Base-by-base conservation (phyloP, 2,888 invertebrate genomes). In the Tinea semifulvella region DNA sequence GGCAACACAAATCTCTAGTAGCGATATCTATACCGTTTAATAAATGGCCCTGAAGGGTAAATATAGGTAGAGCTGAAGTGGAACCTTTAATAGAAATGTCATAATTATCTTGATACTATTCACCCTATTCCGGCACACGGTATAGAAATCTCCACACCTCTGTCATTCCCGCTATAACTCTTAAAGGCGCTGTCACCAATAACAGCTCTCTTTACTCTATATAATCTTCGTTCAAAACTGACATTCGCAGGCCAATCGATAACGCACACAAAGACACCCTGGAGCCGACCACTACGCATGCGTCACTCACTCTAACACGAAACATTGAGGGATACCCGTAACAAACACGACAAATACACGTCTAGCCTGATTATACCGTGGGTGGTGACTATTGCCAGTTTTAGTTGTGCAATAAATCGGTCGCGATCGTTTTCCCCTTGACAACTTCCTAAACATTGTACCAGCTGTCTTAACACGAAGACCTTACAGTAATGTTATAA, bases 211-310 rank as follows among this genome's bases (percentile, higher is more conserved):
- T 22, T 22, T 22, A 36, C 8, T 18, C 18, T 3, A 36, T 36
- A 36, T 18, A 36, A 57, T 63, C 63, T 60, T 59, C 61, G 59
- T 60, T 61, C 63, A 60, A 65, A 64, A 69, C 71, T 72, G 72
- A 75, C 75, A 68, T 77, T 56, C 59, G 53, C 56, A 53, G 75
- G 79, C 79, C 79, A 67, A 80, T 80, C 79, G 58, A 58, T 59
- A 55, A 72, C 76, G 52, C 79, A 75, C 79, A 77, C 76, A 68
- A 50, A 55, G 60, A 61, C 50, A 53, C 49, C 44, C 46, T 35
- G 48, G 47, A 47, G 47, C 48, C 48, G 44, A 49, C 46, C 40
- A 58, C 27, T 53, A 72, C 79, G 79, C 79, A 77, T 77, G 79
- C 65, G 50, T 63, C 14, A 45, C 22, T 50, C 53, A 50, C 65